Base-by-base conservation (phyloP, 1,140 invertebrate genomes). In the Polypedilum pembai region DNA sequence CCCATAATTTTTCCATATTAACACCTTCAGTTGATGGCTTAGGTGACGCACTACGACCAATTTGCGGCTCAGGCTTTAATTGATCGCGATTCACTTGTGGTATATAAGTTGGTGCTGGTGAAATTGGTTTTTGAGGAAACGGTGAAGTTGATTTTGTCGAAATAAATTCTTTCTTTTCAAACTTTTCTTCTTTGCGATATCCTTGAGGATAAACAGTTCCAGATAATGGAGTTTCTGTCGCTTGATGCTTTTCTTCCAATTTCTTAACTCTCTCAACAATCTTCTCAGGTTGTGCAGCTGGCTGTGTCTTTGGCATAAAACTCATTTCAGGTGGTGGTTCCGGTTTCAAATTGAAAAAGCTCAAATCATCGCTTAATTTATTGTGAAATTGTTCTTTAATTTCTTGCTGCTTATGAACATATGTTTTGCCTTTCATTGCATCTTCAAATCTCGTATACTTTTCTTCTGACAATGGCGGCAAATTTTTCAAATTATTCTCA, bases 261-360 rank as follows among this genome's bases (percentile, higher is more conserved):
- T 86, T 86, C 78, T 87, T 89, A 1, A 89, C 86, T 77, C 87
- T 86, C 18, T 87, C 82, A 18, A 85, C 85, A 12, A 90, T 83
- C 24, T 88, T 84, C 73, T 87, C 86, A 76, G 83, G 83, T 75
- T 83, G 79, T 40, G 79, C 75, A 10, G n/a, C 10, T 56, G 82
- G 81, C 15, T 84, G 84, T 0, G 80, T 76, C 77, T 88, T 89
- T 2, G 88, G 86, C 40, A 86, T 85, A 76, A 85, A 91, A 45
- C 86, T 87, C 18, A 91, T 89, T 82, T 91, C 87, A n/a, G 90
- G 89, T 8, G 89, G 89, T 24, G 90, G 87, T 79, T 90, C 90
- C 0, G 90, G 90, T 74, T 87, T 84, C 0, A 91, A 77, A 79
- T 86, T 85, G 63, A 90, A 85, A 76, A 86, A 85, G 72, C 80